phyloP scores from a whole-genome alignment of 2,113 vertebrate species.

The Neogale vison region DNA sequence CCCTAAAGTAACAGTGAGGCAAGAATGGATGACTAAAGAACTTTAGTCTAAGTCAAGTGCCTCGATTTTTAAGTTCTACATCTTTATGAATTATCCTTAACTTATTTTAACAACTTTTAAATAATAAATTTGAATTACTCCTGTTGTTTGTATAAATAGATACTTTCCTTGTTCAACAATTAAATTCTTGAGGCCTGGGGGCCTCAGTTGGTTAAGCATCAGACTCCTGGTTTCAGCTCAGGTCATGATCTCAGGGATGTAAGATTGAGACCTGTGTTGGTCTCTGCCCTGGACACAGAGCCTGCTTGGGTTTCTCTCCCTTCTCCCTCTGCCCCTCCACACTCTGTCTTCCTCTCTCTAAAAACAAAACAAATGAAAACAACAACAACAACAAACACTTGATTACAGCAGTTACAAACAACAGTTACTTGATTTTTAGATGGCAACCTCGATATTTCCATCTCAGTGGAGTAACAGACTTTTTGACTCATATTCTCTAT shows the following conservation, averaged over 20 bases:
- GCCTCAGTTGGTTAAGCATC: not conserved
- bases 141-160: not conserved
- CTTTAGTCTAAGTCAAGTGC: not conserved
- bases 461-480: not conserved
- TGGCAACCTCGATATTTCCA: not conserved
- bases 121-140: not conserved
- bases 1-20: not conserved
- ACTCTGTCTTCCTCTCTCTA: not conserved
- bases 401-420: too few species aligned
- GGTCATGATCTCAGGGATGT: not conserved
- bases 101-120: not conserved
- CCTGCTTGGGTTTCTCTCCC: not conserved
- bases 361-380: not conserved
- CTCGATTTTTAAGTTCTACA: not conserved
- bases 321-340: not conserved
- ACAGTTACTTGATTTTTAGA: not conserved
- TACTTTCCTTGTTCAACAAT: not conserved
- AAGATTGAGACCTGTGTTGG: not conserved
- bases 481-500: not conserved
- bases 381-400: not conserved
- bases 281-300: not conserved
- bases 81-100: not conserved
- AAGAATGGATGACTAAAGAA: not conserved
- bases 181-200: not conserved
- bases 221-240: not conserved